Evolutionary conservation across 2,797 vertebrate species (phyloP).

Genomic region (Enteromius thamalakanensis): DNA sequence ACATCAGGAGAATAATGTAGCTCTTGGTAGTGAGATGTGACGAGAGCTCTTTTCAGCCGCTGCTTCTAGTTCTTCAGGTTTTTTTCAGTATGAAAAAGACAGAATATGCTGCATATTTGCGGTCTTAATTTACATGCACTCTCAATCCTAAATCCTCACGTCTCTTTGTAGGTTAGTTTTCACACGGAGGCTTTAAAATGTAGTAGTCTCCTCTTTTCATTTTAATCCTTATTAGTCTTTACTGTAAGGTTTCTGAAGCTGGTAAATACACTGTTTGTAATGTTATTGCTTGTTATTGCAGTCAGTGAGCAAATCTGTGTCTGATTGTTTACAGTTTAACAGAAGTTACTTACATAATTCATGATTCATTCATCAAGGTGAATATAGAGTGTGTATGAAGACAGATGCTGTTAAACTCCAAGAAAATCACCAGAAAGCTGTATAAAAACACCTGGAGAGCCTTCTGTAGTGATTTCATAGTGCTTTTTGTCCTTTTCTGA

Average conservation of each 20-base stretch:
- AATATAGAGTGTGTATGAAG: too few relatives aligned
- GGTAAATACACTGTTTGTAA: background rate
- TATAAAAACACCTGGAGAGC: background rate
- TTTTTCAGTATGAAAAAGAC: background rate
- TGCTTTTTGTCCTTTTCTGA: background rate
- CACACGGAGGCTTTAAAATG: background rate
- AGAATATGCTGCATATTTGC: background rate
- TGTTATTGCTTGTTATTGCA: background rate
- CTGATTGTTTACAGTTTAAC: background rate
- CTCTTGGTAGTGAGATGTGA: background rate
- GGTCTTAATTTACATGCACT: background rate
- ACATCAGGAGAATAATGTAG: background rate
- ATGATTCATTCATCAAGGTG: too few relatives aligned
- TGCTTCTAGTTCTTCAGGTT: background rate
- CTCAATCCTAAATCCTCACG: background rate
- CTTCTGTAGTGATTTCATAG: background rate
- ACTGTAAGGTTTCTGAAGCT: background rate
- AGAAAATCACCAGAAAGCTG: background rate
- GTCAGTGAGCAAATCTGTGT: background rate
- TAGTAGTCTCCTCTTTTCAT: background rate
- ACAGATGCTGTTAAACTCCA: background rate
- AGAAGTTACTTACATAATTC: background rate
- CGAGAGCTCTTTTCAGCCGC: background rate
- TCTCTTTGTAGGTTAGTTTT: background rate
- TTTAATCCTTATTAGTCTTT: background rate